Base-by-base conservation (phyloP, 2,113 vertebrate genomes). In the Rana temporaria region DNA sequence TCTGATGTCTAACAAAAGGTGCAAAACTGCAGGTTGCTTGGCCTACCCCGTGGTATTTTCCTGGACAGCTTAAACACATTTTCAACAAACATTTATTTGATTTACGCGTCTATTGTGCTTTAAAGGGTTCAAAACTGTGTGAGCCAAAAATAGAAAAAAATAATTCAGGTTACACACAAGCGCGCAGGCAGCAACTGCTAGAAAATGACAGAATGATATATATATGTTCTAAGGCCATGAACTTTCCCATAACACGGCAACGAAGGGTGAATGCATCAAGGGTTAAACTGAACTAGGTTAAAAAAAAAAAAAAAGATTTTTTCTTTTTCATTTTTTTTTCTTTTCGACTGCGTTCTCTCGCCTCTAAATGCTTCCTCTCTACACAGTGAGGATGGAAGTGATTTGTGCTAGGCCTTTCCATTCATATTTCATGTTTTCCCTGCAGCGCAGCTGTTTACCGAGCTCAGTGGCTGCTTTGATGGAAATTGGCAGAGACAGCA, bases 391-490 rank as follows among this genome's bases (percentile, higher is more conserved):
- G 81, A 76, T 82, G 72, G 81, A 76, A 82, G 81, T 67, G 81
- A 76, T 76, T 75, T 65, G 80, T 20, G 24, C 57, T 32, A 48
- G 68, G 26, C 42, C 68, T 60, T 71, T 74, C 80, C 72, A 82
- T 82, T 82, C 81, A 82, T 82, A 68, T 82, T 82, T 82, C 71
- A 82, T 82, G 81, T 82, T 76, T 76, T 60, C 64, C 81, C 71
- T 82, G 81, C 81, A 82, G 81, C 81, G 30, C 63, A 20, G 81
- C 63, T 82, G 81, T 75, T 75, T 82, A 68, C 70, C 60, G 71
- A 76, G 64, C 63, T 82, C 80, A 66, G 79, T 63, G 64, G 53
- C 60, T 2, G 53, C 81, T 82, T 82, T 82, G 81, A 82, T 82
- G 81, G 62, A 82, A 82, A 82, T 82, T 82, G 72, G 72, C 72